Conservation (phyloP, 2,888 invertebrate genomes). For the Plebejus anna region DNA sequence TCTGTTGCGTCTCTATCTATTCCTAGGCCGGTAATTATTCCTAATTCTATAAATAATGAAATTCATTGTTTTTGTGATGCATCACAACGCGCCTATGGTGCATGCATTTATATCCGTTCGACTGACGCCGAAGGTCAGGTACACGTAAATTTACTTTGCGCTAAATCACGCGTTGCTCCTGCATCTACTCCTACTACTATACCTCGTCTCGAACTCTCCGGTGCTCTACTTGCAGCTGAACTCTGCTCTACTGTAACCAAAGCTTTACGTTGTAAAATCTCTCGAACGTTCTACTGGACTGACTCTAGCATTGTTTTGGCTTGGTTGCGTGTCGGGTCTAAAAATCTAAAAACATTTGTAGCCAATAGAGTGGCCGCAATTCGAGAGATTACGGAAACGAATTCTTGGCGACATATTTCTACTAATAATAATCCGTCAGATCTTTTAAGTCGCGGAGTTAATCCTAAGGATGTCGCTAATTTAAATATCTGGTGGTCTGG, state of each 20-base stretch:
- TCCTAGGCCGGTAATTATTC: background rate
- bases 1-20: background rate
- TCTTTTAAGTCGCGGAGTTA: too few species aligned
- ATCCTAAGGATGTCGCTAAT: too few species aligned
- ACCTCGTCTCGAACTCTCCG: background rate
- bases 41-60: background rate
- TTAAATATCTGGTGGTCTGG: too few species aligned
- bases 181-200: background rate
- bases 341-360: background rate
- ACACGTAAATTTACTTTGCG: background rate
- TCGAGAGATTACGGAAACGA: background rate
- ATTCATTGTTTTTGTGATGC: slow-evolving; percentile 9
- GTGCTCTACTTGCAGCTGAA: background rate
- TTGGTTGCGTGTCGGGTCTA: background rate
- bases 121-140: background rate
- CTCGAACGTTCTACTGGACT: background rate
- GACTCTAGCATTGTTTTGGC: background rate
- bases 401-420: background rate
- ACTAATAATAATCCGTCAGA: background rate
- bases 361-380: background rate
- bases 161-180: background rate
- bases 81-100: background rate
- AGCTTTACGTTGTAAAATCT: background rate
- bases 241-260: background rate
- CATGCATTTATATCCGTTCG: background rate